These are phyloP conservation scores for Rhodophaea formosa DNA, from an alignment of 2,888 invertebrate species.

Conservation along the genomic window DNA sequence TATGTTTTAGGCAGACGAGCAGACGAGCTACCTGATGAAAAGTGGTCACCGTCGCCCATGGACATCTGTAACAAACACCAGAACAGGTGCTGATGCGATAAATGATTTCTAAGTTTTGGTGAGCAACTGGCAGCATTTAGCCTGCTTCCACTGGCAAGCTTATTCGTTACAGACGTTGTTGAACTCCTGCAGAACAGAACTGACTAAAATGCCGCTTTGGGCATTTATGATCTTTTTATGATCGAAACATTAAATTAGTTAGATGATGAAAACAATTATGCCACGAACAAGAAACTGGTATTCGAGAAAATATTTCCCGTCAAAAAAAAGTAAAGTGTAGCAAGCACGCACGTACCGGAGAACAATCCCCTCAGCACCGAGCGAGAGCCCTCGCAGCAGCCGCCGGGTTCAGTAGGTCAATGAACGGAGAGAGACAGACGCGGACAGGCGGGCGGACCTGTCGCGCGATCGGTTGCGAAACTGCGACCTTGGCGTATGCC, in stretches of 20 bases:
- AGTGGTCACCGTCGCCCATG: too few species aligned
- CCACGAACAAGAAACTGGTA: conserved; percentile 2
- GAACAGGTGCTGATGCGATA: too few species aligned
- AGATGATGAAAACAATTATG: background rate
- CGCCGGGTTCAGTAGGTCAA: conserved; percentile 72
- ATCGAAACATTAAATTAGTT: background rate
- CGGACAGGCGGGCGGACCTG: conserved; percentile 50
- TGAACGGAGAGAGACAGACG: conserved; percentile 58
- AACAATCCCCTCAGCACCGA: conserved; percentile 30
- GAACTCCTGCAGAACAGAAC: too few species aligned
- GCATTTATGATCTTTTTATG: too few species aligned
- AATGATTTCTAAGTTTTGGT: too few species aligned
- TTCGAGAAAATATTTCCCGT: conserved; percentile 20
- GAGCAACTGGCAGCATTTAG: too few species aligned
- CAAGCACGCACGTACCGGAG: conserved; percentile 12
- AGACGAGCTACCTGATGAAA: too few species aligned
- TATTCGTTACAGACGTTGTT: too few species aligned
- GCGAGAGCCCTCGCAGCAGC: conserved; percentile 32
- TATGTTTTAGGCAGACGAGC: too few species aligned
- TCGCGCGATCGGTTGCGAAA: conserved; percentile 65
- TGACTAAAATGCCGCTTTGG: too few species aligned
- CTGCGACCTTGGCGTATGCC: conserved; percentile 51
- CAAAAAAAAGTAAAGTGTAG: conserved; percentile 20
- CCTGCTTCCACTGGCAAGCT: too few species aligned
- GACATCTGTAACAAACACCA: too few species aligned